Conservation (phyloP, 2,113 vertebrate genomes). For the Serranochromis macrocephalus region DNA sequence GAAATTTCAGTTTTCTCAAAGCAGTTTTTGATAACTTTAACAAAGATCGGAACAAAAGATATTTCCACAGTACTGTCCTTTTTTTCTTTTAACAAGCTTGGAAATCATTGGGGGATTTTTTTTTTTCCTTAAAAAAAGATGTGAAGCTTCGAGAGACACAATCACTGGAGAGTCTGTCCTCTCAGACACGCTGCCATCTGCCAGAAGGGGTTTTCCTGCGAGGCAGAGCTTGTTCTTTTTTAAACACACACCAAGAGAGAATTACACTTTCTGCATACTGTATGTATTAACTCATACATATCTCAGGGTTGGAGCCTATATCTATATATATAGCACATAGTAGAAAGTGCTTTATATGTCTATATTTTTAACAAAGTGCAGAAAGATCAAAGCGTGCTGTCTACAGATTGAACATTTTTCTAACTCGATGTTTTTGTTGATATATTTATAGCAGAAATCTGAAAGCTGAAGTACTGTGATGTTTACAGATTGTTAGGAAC, state of each 20-base stretch:
- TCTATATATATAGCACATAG: background rate
- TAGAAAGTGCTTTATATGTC: background rate
- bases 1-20: background rate
- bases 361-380: background rate
- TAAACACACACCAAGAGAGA: background rate
- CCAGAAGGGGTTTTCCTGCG: background rate
- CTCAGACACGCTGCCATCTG: background rate
- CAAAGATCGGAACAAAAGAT: background rate
- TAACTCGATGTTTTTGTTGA: background rate
- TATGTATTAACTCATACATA: background rate
- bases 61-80: background rate
- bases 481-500: fast-evolving
- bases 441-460: background rate
- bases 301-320: fast-evolving
- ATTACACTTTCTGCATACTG: background rate
- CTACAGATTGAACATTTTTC: background rate
- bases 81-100: background rate
- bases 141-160: background rate
- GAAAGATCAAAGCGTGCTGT: background rate
- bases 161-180: background rate
- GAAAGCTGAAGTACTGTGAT: background rate
- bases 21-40: background rate
- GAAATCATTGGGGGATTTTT: background rate
- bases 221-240: background rate
- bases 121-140: fast-evolving